Evolutionary conservation across 2,888 invertebrate species (phyloP).

Genomic region (Oscheius onirici): DNA sequence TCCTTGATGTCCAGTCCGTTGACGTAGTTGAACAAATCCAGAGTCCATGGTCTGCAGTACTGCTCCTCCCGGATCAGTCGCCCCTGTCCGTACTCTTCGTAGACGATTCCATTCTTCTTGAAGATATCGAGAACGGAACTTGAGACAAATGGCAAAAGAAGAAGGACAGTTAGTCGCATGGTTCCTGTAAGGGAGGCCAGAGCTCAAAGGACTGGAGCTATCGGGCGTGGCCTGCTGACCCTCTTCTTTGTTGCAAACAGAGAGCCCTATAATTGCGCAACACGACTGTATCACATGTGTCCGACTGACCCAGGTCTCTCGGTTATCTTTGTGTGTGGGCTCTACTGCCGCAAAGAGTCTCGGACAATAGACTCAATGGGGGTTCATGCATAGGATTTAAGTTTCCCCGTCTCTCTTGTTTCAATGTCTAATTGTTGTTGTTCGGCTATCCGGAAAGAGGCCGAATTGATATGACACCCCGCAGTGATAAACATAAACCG

Average conservation of each 20-base stretch:
- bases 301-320: constrained; percentile 13
- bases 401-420: no score
- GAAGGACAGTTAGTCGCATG: not conserved
- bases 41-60: constrained; percentile 44
- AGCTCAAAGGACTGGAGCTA: not conserved
- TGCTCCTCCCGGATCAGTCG: constrained; percentile 43
- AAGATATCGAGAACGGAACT: constrained; percentile 45
- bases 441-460: constrained; percentile 24
- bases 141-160: not conserved
- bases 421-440: constrained; percentile 7
- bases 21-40: constrained; percentile 47
- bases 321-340: no score
- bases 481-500: constrained; percentile 30
- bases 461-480: constrained; percentile 33
- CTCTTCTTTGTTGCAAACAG: not conserved
- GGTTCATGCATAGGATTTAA: no score
- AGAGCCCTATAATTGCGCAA: constrained; percentile 23
- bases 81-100: constrained; percentile 51
- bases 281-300: not conserved
- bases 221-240: constrained; percentile 5
- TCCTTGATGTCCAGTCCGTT: constrained; percentile 43
- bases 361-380: no score
- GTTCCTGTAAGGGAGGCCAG: not conserved
- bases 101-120: constrained; percentile 47
- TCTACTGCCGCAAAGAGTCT: no score